Evolutionary conservation across 2,797 vertebrate species (phyloP), one percentile per base, ranked within the genome.

Genomic region (Rallus crepitans): DNA sequence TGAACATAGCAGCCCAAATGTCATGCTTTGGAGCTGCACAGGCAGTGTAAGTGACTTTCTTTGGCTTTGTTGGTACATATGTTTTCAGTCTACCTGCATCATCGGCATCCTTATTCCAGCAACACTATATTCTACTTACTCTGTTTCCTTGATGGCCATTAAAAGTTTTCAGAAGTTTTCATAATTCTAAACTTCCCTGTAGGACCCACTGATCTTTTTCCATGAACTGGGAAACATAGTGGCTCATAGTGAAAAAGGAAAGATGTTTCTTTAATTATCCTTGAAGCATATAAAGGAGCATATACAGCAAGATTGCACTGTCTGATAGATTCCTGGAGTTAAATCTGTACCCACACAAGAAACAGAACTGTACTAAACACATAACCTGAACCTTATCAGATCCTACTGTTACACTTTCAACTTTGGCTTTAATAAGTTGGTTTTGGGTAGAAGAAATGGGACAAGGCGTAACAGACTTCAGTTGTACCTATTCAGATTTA

Each of bases 331-430:
- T 83, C 73, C 52, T 56, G 69, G 48, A 71, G 53, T 64, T 56
- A 78, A 75, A 71, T 63, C n/a, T n/a, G 16, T 90, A 60, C 57
- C 80, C 70, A 65, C 59, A 65, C 72, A 71, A 88, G 57, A 88
- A 94, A 28, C 12, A 68, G 57, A 78, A 48, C 31, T 57, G 17
- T 37, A 57, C 45, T 87, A 45, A 93, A 68, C 45, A 53, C n/a
- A 35, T 57, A 80, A 57, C 14, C 15, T 47, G 48, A 82, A 66
- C 18, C 0, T 0, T 25, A 63, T 15, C 37, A 19, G 63, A n/a
- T 66, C 65, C 48, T 89, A 27, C 42, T 53, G 39, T 35, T 82
- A 25, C 2, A 13, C 59, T 91, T 89, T 61, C 56, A 61, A 30
- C 25, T 27, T 30, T 47, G 47, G 21, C 39, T 68, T 90, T 76